Evolutionary conservation across 2,888 invertebrate species (phyloP).

Genomic region (Stenoptilia bipunctidactyla): DNA sequence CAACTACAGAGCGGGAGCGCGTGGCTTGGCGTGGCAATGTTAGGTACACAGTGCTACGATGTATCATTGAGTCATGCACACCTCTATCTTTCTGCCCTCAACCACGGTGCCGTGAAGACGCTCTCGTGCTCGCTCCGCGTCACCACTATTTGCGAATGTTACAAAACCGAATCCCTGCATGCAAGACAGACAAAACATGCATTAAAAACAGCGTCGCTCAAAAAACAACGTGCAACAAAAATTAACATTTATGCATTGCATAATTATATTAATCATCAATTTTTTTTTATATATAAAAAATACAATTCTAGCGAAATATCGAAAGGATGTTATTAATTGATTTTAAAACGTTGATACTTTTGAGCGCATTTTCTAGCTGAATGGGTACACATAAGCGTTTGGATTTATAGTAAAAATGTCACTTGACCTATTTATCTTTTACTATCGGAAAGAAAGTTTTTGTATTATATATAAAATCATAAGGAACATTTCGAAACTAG

Average conservation of each 20-base stretch:
- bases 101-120: slow-evolving; percentile 99
- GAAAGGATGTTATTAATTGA: slow-evolving; percentile 55
- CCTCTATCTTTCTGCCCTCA: slow-evolving; percentile 99
- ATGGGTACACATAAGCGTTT: slow-evolving; percentile 69
- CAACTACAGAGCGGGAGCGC: slow-evolving; percentile 71
- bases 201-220: slow-evolving; percentile 87
- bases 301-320: slow-evolving; percentile 59
- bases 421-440: slow-evolving; percentile 54
- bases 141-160: slow-evolving; percentile 99
- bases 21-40: slow-evolving; percentile 73
- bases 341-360: slow-evolving; percentile 61
- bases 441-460: slow-evolving; percentile 48
- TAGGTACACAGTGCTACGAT: slow-evolving; percentile 75
- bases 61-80: slow-evolving; percentile 90
- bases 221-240: slow-evolving; percentile 84
- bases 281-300: slow-evolving; percentile 18
- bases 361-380: slow-evolving; percentile 67
- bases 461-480: slow-evolving; percentile 26
- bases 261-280: slow-evolving; percentile 52
- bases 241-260: slow-evolving; percentile 75
- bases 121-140: slow-evolving; percentile 99
- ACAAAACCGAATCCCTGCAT: slow-evolving; percentile 99
- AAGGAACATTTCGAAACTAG: slow-evolving; percentile 36
- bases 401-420: slow-evolving; percentile 57
- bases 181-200: slow-evolving; percentile 97